phyloP scores from a whole-genome alignment of 30 jellyfish, hydroid and myxozoan genomes.

The Mastigias papua region DNA sequence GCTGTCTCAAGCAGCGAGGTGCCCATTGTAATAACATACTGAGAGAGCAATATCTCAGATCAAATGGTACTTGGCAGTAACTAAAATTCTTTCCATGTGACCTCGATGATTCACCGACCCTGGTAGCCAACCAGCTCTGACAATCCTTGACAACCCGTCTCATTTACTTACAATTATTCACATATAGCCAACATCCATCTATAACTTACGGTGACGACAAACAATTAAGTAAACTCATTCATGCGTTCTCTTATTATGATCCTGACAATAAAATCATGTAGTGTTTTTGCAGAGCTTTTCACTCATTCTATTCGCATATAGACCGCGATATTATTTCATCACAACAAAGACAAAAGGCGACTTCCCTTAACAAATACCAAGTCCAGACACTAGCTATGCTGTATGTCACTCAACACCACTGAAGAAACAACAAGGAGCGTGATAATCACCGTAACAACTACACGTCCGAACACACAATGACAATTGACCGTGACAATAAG shows the following conservation, averaged over 20 bases:
- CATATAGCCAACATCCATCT: neutral
- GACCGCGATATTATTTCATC: neutral
- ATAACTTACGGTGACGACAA: neutral
- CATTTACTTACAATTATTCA: slow-evolving; percentile 8
- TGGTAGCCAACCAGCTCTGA: neutral
- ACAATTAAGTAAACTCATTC: neutral
- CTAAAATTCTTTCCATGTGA: neutral
- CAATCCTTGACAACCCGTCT: neutral
- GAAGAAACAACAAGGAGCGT: neutral
- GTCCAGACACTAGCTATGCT: slow-evolving; percentile 8
- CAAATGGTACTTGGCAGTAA: neutral
- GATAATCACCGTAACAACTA: neutral
- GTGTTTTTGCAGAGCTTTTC: neutral
- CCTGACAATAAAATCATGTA: neutral
- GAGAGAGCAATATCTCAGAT: neutral
- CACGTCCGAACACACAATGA: no score
- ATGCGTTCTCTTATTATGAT: neutral
- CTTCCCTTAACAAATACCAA: neutral
- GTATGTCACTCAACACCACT: neutral
- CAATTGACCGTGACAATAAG: no score
- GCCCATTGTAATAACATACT: slow-evolving; percentile 23
- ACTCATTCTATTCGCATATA: neutral
- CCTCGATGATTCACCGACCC: neutral
- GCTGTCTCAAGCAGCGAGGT: slow-evolving; percentile 57
- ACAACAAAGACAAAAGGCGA: neutral